phyloP scores from a whole-genome alignment of 2,113 vertebrate species.

The Rhea americana region DNA sequence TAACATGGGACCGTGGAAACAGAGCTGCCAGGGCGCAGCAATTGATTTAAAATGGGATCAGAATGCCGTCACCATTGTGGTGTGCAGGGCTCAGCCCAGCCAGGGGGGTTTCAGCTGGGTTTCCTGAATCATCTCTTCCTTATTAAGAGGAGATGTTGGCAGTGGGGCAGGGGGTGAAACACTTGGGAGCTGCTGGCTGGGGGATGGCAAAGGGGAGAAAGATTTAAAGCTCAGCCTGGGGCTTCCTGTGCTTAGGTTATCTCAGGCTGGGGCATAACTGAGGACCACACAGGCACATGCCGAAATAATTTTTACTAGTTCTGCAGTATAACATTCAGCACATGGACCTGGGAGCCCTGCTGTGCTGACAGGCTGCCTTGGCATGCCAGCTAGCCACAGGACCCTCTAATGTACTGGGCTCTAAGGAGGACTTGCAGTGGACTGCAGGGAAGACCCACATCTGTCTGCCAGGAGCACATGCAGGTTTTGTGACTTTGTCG shows the following conservation, averaged over 20 bases:
- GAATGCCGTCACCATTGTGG: not conserved
- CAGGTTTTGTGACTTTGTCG: not conserved
- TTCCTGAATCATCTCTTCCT: rapidly evolving
- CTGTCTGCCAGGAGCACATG: not conserved
- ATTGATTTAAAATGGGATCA: slow-evolving; percentile 12
- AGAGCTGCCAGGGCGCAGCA: slow-evolving; percentile 42
- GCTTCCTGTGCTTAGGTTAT: slow-evolving; percentile 9
- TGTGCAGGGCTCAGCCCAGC: not conserved
- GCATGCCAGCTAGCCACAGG: not conserved
- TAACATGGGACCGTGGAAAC: slow-evolving; percentile 20
- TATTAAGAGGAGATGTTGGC: not conserved
- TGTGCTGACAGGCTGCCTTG: not conserved
- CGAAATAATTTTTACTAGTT: not conserved
- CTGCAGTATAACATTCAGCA: not conserved
- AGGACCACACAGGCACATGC: slow-evolving; percentile 49
- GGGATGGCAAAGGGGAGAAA: not conserved
- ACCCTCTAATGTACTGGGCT: not conserved
- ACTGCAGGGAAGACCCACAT: too few species aligned
- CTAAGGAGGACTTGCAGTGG: rapidly evolving
- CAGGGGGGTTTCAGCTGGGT: not conserved
- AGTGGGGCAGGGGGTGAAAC: not conserved
- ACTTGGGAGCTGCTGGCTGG: too few species aligned
- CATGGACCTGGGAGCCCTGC: not conserved
- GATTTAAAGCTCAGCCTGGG: not conserved
- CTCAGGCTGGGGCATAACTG: not conserved